These are phyloP conservation scores for human DNA, from an alignment of 2,113 vertebrate species.

Conservation along the genomic window DNA sequence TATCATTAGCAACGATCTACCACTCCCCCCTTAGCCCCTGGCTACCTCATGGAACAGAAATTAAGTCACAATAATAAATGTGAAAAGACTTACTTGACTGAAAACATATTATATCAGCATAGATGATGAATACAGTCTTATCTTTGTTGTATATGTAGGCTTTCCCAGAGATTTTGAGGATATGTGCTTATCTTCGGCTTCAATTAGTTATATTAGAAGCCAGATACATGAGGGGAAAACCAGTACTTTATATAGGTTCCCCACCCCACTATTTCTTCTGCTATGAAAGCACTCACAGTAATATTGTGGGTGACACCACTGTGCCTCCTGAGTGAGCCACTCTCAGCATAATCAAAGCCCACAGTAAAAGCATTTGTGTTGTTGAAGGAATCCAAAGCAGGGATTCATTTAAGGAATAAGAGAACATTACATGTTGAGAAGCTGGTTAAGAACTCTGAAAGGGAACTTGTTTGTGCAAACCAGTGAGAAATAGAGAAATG, in stretches of 20 bases:
- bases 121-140: neutral
- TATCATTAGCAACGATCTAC: neutral
- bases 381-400: neutral
- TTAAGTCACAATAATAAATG: neutral
- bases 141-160: neutral
- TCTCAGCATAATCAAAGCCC: neutral
- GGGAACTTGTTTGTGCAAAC: slow-evolving; percentile 6
- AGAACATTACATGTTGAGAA: neutral
- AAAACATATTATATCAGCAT: neutral
- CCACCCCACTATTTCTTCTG: neutral
- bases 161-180: neutral
- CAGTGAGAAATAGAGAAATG: neutral
- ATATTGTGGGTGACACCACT: neutral
- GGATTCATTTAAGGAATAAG: neutral
- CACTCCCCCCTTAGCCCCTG: neutral
- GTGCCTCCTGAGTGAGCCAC: neutral
- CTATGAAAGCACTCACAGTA: neutral
- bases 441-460: neutral
- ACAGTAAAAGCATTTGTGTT: neutral
- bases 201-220: neutral
- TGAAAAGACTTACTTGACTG: neutral
- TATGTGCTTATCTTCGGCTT: neutral
- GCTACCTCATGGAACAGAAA: neutral
- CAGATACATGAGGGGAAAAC: neutral
- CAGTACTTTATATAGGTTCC: neutral